These are phyloP conservation scores for Percina caprodes DNA, from an alignment of 2,113 vertebrate species.

Conservation along the genomic window DNA sequence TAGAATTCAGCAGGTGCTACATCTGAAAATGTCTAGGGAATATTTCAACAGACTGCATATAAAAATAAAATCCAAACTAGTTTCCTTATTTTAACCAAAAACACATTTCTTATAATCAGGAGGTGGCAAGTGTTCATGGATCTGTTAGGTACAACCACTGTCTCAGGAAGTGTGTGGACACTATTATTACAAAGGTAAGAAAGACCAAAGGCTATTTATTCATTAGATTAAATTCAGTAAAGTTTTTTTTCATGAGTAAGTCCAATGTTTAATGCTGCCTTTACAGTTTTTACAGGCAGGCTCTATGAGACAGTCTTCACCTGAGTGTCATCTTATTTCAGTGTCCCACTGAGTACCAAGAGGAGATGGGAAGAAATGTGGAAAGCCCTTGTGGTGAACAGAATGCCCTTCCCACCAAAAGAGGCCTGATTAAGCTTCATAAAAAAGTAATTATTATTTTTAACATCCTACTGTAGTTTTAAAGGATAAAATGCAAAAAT, in stretches of 20 bases:
- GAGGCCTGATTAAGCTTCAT: slow-evolving; percentile 89
- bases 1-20: background rate
- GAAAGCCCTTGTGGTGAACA: slow-evolving; percentile 80
- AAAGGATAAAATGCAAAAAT: background rate
- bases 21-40: background rate
- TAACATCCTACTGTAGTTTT: background rate
- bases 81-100: background rate
- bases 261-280: background rate
- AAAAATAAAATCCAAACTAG: background rate
- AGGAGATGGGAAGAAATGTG: slow-evolving; percentile 90
- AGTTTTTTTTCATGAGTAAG: background rate
- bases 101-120: slow-evolving; percentile 76
- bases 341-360: slow-evolving; percentile 91
- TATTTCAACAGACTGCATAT: background rate
- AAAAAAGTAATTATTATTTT: slow-evolving; percentile 85
- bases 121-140: slow-evolving; percentile 88
- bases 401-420: slow-evolving; percentile 86
- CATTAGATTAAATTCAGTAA: background rate
- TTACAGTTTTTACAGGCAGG: background rate
- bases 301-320: background rate
- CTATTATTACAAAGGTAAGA: slow-evolving; percentile 93
- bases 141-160: slow-evolving; percentile 89
- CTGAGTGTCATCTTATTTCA: slow-evolving; percentile 60
- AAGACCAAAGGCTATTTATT: background rate
- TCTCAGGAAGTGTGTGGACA: slow-evolving; percentile 92